Percentiles rank a stretch among this genome's conserved stretches.
phyloP scores from a whole-genome alignment of 2,113 vertebrate genomes.

The Pachyramphus minor region DNA sequence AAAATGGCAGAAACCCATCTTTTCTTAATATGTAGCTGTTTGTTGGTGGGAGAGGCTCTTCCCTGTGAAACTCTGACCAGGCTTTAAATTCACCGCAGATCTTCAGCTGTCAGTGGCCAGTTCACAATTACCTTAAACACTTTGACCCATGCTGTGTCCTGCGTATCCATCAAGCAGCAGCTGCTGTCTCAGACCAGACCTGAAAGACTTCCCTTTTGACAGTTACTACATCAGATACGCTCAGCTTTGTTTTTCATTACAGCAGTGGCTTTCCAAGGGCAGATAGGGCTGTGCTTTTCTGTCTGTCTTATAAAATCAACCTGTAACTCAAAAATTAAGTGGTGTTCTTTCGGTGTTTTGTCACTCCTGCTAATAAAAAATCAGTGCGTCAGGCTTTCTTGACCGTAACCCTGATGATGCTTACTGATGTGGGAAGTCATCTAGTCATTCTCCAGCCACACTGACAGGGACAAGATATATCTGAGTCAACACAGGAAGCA shows the following conservation, averaged over 20 bases:
- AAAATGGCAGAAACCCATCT: not conserved
- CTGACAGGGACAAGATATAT: not conserved
- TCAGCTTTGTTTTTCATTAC: not conserved
- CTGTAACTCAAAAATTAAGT: not conserved
- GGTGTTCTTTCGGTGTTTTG: not conserved
- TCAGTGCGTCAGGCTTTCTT: not conserved
- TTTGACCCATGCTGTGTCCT: not conserved
- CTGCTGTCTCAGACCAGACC: not conserved
- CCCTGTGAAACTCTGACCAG: not conserved
- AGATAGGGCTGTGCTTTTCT: not conserved
- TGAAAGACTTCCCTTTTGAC: not conserved
- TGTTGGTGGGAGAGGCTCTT: not conserved
- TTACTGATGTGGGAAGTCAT: not conserved
- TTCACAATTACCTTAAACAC: slow-evolving; percentile 12
- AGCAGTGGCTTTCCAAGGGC: not conserved
- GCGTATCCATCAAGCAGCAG: not conserved
- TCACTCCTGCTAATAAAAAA: not conserved
- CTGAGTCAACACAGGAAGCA: not conserved
- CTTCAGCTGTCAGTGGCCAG: not conserved
- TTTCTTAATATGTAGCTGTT: not conserved
- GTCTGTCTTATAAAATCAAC: not conserved
- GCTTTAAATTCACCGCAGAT: not conserved
- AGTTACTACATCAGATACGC: not conserved
- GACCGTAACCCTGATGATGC: not conserved
- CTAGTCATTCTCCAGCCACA: not conserved